Conservation (phyloP, 2,113 vertebrate genomes). For the Echinops telfairi region DNA sequence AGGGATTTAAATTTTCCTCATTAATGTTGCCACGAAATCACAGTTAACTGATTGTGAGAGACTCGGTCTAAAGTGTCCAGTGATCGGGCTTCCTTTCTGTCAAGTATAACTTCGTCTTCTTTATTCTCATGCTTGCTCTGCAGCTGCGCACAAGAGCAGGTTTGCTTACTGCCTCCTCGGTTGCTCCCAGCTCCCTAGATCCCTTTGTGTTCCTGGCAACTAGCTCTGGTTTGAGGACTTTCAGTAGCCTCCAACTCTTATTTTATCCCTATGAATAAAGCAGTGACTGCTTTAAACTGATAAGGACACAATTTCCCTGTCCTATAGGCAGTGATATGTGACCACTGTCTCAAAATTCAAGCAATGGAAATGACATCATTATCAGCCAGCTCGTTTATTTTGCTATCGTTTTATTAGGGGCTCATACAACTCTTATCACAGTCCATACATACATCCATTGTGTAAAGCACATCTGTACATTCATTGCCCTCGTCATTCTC, state of each 20-base stretch:
- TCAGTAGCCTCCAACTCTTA: slow-evolving; percentile 81
- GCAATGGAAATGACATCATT: slow-evolving; percentile 88
- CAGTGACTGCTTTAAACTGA: slow-evolving; percentile 86
- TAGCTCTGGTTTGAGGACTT: slow-evolving; percentile 81
- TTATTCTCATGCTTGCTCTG: slow-evolving; percentile 80
- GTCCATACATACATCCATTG: too few relatives aligned
- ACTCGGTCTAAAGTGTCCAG: slow-evolving; percentile 76
- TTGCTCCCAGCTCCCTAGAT: slow-evolving; percentile 36
- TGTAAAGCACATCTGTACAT: too few relatives aligned
- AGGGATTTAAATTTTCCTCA: slow-evolving; percentile 75
- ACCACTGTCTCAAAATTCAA: slow-evolving; percentile 83
- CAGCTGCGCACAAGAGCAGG: slow-evolving; percentile 73
- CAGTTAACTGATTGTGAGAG: slow-evolving; percentile 77
- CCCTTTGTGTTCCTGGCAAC: slow-evolving; percentile 82
- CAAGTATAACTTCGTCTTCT: slow-evolving; percentile 77
- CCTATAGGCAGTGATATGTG: slow-evolving; percentile 85
- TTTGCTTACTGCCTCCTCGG: slow-evolving; percentile 18
- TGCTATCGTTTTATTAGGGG: too few relatives aligned
- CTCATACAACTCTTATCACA: too few relatives aligned
- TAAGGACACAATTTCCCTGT: slow-evolving; percentile 83
- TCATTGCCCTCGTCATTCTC: too few relatives aligned
- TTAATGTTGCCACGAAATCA: slow-evolving; percentile 82
- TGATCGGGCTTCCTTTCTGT: slow-evolving; percentile 84
- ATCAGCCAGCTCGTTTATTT: slow-evolving; percentile 82
- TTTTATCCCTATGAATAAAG: slow-evolving; percentile 86